phyloP scores from a whole-genome alignment of 2,888 invertebrate genomes.

The Macrosoma leucophasiata region DNA sequence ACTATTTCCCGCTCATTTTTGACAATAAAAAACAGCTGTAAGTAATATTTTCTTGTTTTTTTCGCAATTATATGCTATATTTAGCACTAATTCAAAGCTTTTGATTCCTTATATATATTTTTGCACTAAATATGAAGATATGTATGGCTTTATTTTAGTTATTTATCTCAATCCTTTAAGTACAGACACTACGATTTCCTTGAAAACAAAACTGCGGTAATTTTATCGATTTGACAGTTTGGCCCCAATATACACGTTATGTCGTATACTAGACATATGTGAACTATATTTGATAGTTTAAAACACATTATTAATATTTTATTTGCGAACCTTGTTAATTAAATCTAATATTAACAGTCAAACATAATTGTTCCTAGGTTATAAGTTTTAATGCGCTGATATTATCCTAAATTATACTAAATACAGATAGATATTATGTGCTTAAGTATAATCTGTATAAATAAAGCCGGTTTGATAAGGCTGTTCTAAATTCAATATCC shows the following conservation, averaged over 20 bases:
- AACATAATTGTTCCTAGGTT: too few species aligned
- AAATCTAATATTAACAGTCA: too few species aligned
- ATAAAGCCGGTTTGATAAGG: too few species aligned
- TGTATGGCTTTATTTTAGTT: not conserved
- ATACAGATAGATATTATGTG: too few species aligned
- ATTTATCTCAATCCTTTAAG: constrained; percentile 8
- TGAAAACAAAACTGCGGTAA: constrained; percentile 73
- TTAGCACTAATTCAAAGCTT: constrained; percentile 17
- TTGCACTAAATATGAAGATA: constrained; percentile 1
- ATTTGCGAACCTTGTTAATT: too few species aligned
- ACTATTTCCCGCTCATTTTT: constrained; percentile 45
- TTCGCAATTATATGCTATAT: constrained; percentile 37
- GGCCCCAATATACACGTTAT: constrained; percentile 46
- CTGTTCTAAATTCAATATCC: too few species aligned
- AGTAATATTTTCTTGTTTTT: constrained; percentile 33
- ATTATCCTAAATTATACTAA: too few species aligned
- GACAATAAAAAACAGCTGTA: constrained; percentile 56
- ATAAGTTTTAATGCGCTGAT: too few species aligned
- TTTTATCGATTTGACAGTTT: constrained; percentile 72
- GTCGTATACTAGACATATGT: too few species aligned
- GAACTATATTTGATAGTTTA: too few species aligned
- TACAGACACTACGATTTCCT: constrained; percentile 45
- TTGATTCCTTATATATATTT: constrained; percentile 2
- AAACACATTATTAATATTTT: too few species aligned
- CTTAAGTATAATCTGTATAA: too few species aligned